These are phyloP conservation scores for Diogma glabrata DNA, from an alignment of 2,888 invertebrate species.

Conservation along the genomic window DNA sequence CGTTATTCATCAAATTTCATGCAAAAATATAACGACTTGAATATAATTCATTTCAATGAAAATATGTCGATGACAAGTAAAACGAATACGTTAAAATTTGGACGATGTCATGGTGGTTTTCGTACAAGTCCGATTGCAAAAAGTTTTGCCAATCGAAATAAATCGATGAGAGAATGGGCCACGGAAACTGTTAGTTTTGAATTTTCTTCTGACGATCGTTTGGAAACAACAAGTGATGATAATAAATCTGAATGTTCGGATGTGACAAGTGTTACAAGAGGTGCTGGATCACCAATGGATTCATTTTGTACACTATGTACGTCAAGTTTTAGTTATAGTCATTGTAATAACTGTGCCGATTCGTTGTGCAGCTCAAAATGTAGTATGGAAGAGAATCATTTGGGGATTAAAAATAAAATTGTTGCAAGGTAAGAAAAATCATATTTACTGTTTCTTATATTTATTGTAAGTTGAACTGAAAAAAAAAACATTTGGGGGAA, in stretches of 20 bases:
- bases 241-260: slow-evolving; percentile 14
- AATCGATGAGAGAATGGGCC: slow-evolving; percentile 20
- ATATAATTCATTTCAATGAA: slow-evolving; percentile 35
- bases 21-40: slow-evolving; percentile 32
- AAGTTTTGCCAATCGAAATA: slow-evolving; percentile 21
- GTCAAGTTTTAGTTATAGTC: slow-evolving; percentile 36
- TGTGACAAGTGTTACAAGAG: slow-evolving; percentile 19
- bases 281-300: slow-evolving; percentile 19
- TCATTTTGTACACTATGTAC: slow-evolving; percentile 36
- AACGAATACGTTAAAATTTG: slow-evolving; percentile 28
- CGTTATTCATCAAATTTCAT: slow-evolving; percentile 30
- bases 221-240: slow-evolving; percentile 13
- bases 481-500: no score
- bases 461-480: no score
- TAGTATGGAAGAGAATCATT: slow-evolving; percentile 27
- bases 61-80: slow-evolving; percentile 37
- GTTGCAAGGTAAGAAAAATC: slow-evolving; percentile 18
- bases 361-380: slow-evolving; percentile 34
- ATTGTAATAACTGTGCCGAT: slow-evolving; percentile 32
- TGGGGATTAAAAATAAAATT: slow-evolving; percentile 20
- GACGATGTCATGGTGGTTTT: slow-evolving; percentile 23
- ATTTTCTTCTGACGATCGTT: slow-evolving; percentile 29
- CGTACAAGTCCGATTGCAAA: slow-evolving; percentile 23
- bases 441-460: no score
- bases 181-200: slow-evolving; percentile 29